Evolutionary conservation across 2,113 vertebrate species (phyloP).

Genomic region (Arothron firmamentum): DNA sequence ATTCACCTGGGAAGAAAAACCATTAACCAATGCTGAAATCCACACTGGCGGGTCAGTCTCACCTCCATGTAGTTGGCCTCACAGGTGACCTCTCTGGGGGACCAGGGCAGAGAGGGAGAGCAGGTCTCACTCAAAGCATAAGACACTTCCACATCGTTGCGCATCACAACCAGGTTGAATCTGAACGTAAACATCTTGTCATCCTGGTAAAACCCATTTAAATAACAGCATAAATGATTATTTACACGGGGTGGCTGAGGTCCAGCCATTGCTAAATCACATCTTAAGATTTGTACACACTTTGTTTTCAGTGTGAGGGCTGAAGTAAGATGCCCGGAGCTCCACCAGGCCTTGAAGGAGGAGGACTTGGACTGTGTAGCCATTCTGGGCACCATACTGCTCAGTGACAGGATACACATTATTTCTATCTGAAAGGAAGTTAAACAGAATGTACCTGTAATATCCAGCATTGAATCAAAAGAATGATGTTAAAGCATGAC

Average conservation of each 20-base stretch:
- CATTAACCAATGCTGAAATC: neutral
- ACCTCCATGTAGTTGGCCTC: conserved; percentile 73
- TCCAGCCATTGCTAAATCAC: too few species aligned
- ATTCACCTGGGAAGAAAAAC: conserved; percentile 42
- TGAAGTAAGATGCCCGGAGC: conserved; percentile 69
- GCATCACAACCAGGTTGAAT: conserved; percentile 43
- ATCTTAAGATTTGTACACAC: conserved; percentile 24
- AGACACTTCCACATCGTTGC: conserved; percentile 4
- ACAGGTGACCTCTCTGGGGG: conserved; percentile 64
- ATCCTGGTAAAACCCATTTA: conserved; percentile 24
- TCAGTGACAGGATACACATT: conserved; percentile 47
- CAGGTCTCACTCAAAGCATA: conserved; percentile 57
- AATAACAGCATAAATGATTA: neutral
- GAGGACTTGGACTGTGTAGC: conserved; percentile 50
- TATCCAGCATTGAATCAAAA: too few species aligned
- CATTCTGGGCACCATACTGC: conserved; percentile 55
- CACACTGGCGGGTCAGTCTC: neutral
- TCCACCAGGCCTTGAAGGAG: conserved; percentile 9
- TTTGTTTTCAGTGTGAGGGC: conserved; percentile 59
- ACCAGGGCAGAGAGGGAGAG: conserved; percentile 27
- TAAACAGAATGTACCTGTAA: too few species aligned
- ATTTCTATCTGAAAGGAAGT: conserved; percentile 30
- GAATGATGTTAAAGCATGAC: too few species aligned
- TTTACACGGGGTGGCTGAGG: too few species aligned
- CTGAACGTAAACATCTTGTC: conserved; percentile 46